Evolutionary conservation across 2,113 vertebrate species (phyloP).

Genomic region (Cairina moschata): DNA sequence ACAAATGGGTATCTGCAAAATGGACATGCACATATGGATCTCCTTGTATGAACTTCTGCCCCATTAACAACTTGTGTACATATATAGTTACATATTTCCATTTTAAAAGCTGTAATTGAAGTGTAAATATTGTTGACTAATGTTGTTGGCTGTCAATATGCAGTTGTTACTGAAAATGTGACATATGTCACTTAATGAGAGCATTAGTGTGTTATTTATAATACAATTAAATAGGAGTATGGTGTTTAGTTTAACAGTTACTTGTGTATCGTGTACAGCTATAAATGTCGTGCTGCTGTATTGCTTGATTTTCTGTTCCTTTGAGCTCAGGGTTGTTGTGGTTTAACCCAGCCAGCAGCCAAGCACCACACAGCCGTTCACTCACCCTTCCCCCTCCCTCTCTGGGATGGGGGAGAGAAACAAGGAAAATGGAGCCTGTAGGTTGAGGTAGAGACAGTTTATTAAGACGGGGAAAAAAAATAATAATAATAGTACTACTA

Average conservation of each 20-base stretch:
- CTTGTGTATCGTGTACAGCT: not conserved
- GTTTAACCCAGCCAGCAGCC: too few relatives aligned
- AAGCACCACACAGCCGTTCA: too few relatives aligned
- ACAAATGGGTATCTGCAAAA: not conserved
- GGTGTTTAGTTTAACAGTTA: not conserved
- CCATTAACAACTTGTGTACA: not conserved
- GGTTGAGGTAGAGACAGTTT: too few relatives aligned
- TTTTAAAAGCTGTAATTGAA: slow-evolving; percentile 42
- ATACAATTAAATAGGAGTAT: slow-evolving; percentile 3
- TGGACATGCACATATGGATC: not conserved
- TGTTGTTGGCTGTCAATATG: slow-evolving; percentile 21
- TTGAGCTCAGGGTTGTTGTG: not conserved
- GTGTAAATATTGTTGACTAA: slow-evolving; percentile 60
- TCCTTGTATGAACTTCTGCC: not conserved
- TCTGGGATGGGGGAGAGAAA: too few relatives aligned
- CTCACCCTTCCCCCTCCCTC: too few relatives aligned
- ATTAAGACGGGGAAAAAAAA: too few relatives aligned
- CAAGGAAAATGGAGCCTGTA: too few relatives aligned
- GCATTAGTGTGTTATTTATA: slow-evolving; percentile 19
- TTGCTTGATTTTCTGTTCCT: not conserved
- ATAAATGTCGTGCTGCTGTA: not conserved
- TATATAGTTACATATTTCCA: slow-evolving; percentile 11
- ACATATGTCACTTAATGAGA: slow-evolving; percentile 47
- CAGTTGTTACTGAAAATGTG: slow-evolving; percentile 26
- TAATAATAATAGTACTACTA: too few relatives aligned